These are phyloP conservation scores for Mimas tiliae DNA, from an alignment of 2,888 invertebrate species.

Conservation along the genomic window DNA sequence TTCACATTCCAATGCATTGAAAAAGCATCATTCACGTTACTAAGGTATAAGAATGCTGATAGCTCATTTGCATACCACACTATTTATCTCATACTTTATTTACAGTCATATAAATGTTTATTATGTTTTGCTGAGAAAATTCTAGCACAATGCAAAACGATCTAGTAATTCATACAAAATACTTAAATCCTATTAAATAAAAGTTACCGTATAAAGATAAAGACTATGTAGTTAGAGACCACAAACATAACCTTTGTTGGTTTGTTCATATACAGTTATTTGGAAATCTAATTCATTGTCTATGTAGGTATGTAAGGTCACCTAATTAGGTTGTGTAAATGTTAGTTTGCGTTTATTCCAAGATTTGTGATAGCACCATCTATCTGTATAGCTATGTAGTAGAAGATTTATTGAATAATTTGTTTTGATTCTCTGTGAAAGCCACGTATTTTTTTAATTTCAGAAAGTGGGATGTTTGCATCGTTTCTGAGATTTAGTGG, in stretches of 20 bases:
- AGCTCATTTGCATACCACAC: conserved; percentile 7
- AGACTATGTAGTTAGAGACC: too few species aligned
- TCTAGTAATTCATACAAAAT: too few species aligned
- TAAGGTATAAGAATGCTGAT: conserved; percentile 2
- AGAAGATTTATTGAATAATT: conserved; percentile 13
- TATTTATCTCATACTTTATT: neutral
- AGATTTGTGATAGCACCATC: conserved; percentile 5
- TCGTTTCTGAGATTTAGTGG: conserved; percentile 1
- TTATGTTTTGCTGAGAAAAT: neutral
- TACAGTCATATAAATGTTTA: neutral
- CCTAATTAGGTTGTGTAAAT: conserved; percentile 19
- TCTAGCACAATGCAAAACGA: neutral
- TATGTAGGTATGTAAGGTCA: neutral
- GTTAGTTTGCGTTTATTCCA: conserved; percentile 4
- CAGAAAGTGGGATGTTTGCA: conserved; percentile 4
- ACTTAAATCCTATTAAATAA: too few species aligned
- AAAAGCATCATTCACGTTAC: neutral
- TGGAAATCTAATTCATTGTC: neutral
- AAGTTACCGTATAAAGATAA: too few species aligned
- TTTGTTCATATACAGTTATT: neutral
- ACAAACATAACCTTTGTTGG: neutral
- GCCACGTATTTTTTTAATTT: neutral
- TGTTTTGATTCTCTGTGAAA: neutral
- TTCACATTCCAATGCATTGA: conserved; percentile 10
- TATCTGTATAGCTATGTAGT: conserved; percentile 4